A percentile compares a stretch with the other conserved stretches of the same genome.
Evolutionary conservation across 2,797 vertebrate species (phyloP).

Genomic region (Hafferia zeledoni): DNA sequence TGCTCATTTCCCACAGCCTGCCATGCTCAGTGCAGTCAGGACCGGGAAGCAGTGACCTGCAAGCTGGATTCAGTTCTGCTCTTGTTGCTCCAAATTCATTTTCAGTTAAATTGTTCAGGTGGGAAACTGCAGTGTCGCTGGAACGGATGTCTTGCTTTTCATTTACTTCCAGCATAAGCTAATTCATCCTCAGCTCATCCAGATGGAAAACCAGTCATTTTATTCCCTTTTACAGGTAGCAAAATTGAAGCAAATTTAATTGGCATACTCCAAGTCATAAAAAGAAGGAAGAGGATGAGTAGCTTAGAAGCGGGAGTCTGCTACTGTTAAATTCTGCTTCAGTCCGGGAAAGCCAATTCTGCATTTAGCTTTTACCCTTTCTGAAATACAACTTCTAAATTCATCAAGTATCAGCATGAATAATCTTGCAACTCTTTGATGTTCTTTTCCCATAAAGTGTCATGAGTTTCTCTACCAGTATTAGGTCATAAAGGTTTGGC

Average conservation of each 20-base stretch:
- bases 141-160: background rate
- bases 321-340: background rate
- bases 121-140: background rate
- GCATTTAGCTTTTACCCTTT: background rate
- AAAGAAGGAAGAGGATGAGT: background rate
- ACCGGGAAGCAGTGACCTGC: slow-evolving; percentile 22
- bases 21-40: background rate
- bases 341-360: background rate
- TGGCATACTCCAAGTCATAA: background rate
- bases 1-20: slow-evolving; percentile 11
- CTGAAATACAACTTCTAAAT: slow-evolving; percentile 32
- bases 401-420: slow-evolving; percentile 15
- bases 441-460: slow-evolving; percentile 35
- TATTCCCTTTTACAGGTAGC: slow-evolving; percentile 21
- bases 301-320: background rate
- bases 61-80: background rate
- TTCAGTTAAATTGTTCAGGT: slow-evolving; percentile 28
- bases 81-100: slow-evolving; percentile 27
- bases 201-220: background rate
- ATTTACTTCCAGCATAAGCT: slow-evolving; percentile 21
- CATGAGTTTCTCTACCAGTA: slow-evolving; percentile 6
- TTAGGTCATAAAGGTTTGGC: slow-evolving; percentile 31
- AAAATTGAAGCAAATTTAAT: slow-evolving; percentile 50
- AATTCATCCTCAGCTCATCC: slow-evolving; percentile 37
- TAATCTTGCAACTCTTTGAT: slow-evolving; percentile 29